Percentiles rank a stretch among this genome's conserved stretches.
Conservation (phyloP, 2,888 invertebrate species). For the Phalangium opilio region DNA sequence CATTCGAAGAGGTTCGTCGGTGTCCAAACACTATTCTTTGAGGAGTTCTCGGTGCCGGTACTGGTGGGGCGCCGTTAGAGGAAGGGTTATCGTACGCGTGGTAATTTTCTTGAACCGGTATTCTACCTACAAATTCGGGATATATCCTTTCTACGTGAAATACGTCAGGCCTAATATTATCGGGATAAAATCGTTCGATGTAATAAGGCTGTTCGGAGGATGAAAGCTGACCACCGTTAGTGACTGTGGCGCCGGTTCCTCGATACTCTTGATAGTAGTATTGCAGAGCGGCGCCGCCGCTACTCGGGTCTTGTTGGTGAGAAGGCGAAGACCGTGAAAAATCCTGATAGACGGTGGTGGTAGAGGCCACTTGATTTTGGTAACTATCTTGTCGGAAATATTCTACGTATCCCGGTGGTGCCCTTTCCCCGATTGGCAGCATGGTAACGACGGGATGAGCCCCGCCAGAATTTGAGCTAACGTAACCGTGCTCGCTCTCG, state of each 20-base stretch:
- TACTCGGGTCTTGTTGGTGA: no score
- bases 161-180: constrained; percentile 13
- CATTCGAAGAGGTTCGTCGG: constrained; percentile 60
- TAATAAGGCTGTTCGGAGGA: background rate
- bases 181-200: constrained; percentile 4
- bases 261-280: background rate
- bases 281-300: no score
- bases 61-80: constrained; percentile 18
- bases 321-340: constrained; percentile 2
- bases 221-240: no score
- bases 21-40: constrained; percentile 36
- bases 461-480: constrained; percentile 17
- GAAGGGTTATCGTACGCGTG: constrained; percentile 22
- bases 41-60: constrained; percentile 19
- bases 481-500: constrained; percentile 43
- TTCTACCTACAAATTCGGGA: constrained; percentile 27
- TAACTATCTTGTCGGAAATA: constrained; percentile 13
- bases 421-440: constrained; percentile 11
- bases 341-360: constrained; percentile 15
- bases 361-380: constrained; percentile 14
- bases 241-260: background rate
- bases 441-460: constrained; percentile 14
- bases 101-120: constrained; percentile 14
- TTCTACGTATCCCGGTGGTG: constrained; percentile 9
- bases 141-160: constrained; percentile 19